These are phyloP conservation scores for Esox lucius DNA, from an alignment of 2,797 vertebrate genomes.

Conservation along the genomic window DNA sequence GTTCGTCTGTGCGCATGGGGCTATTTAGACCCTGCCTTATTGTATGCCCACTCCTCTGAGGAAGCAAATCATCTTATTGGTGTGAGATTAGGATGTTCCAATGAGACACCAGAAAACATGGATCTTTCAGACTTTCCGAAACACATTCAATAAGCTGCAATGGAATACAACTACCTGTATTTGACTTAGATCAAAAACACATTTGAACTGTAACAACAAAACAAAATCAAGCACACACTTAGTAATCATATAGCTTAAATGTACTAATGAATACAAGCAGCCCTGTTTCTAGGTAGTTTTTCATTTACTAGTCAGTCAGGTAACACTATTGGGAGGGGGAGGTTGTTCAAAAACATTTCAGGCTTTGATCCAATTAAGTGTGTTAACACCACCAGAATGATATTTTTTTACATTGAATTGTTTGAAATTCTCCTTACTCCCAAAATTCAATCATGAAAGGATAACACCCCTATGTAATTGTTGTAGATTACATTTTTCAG, in stretches of 20 bases:
- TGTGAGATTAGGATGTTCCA: too few species aligned
- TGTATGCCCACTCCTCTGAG: too few species aligned
- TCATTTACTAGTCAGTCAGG: slow-evolving; percentile 43
- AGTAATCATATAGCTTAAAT: slow-evolving; percentile 1
- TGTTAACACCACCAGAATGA: slow-evolving; percentile 42
- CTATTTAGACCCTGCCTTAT: too few species aligned
- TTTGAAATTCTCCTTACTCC: slow-evolving; percentile 41
- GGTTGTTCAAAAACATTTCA: slow-evolving; percentile 58
- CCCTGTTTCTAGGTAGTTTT: background rate
- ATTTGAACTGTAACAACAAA: slow-evolving; percentile 13
- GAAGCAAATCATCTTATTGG: too few species aligned
- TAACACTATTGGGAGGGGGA: slow-evolving; percentile 33
- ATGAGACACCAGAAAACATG: too few species aligned
- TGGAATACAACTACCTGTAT: background rate
- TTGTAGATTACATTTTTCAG: slow-evolving; percentile 35
- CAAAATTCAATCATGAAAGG: slow-evolving; percentile 53
- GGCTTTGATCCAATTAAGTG: slow-evolving; percentile 65
- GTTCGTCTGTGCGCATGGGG: too few species aligned
- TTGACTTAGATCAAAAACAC: background rate
- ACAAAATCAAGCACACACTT: slow-evolving; percentile 14
- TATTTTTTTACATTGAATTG: slow-evolving; percentile 38
- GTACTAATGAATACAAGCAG: slow-evolving; percentile 3
- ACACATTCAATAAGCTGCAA: background rate
- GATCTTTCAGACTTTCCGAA: too few species aligned
- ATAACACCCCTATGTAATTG: slow-evolving; percentile 47